phyloP scores from a whole-genome alignment of 2,113 vertebrate species.

The Oryzias curvinotus region DNA sequence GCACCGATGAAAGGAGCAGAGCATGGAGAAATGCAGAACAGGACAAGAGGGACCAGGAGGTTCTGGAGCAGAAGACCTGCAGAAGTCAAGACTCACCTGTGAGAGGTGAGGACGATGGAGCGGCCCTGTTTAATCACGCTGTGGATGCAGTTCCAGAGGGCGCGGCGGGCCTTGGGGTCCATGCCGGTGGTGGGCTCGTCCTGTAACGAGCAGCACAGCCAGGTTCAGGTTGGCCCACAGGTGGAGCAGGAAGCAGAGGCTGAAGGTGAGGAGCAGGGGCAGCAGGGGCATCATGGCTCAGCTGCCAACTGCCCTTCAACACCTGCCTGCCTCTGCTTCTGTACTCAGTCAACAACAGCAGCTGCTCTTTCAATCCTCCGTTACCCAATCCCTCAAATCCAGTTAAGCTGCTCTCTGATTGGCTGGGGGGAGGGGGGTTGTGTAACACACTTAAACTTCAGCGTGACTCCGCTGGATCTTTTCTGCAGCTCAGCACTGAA shows the following conservation, averaged over 20 bases:
- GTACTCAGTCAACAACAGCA: neutral
- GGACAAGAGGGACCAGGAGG: neutral
- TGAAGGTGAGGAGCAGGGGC: slow-evolving; percentile 41
- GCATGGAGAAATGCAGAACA: neutral
- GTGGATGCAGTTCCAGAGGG: slow-evolving; percentile 94
- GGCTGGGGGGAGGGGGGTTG: slow-evolving; percentile 16
- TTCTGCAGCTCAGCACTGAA: neutral
- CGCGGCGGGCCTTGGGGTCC: slow-evolving; percentile 95
- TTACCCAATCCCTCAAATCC: slow-evolving; percentile 15
- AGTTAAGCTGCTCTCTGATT: slow-evolving; percentile 32
- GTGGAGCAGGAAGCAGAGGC: slow-evolving; percentile 46
- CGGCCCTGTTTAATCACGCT: slow-evolving; percentile 93
- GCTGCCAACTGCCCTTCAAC: neutral
- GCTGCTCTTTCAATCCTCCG: slow-evolving; percentile 12
- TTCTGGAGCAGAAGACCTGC: neutral
- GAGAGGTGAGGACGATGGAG: slow-evolving; percentile 95
- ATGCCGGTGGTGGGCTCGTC: slow-evolving; percentile 98
- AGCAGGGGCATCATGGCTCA: slow-evolving; percentile 17
- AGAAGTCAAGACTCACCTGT: slow-evolving; percentile 78
- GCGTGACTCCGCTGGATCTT: neutral
- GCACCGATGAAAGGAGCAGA: slow-evolving; percentile 2
- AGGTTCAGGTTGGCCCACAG: slow-evolving; percentile 47
- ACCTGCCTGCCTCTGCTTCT: neutral
- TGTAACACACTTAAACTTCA: slow-evolving; percentile 1
- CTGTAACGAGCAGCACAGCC: slow-evolving; percentile 70